These are phyloP conservation scores for Hystrix brachyura DNA, from an alignment of 2,113 vertebrate species.

Conservation along the genomic window DNA sequence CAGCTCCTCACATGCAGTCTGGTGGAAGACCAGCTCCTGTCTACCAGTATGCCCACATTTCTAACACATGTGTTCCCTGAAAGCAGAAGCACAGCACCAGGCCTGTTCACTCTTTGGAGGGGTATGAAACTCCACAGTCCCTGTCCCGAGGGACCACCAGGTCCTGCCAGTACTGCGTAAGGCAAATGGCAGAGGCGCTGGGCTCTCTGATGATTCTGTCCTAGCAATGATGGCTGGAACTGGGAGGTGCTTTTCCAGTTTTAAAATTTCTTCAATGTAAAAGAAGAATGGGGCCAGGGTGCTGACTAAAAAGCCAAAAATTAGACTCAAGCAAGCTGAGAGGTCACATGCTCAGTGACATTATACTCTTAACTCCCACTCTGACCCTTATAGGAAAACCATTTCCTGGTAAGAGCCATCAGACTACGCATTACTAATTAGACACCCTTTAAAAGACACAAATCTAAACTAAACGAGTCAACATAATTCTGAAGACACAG, in stretches of 20 bases:
- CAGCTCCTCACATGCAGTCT: neutral
- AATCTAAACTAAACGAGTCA: constrained; percentile 38
- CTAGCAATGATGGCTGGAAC: neutral
- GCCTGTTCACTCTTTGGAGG: neutral
- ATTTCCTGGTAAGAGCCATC: constrained; percentile 76
- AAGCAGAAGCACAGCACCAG: neutral
- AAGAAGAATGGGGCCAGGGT: neutral
- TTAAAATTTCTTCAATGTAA: neutral
- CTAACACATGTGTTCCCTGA: neutral
- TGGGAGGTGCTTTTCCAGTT: neutral
- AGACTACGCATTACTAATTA: constrained; percentile 63
- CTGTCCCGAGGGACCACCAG: neutral
- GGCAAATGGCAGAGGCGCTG: neutral
- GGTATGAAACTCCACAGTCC: neutral
- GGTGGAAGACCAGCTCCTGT: neutral
- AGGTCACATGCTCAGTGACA: neutral
- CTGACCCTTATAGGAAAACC: constrained; percentile 76
- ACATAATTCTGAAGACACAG: constrained; percentile 56
- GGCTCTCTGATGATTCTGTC: neutral
- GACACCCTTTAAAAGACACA: neutral
- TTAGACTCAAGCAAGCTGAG: neutral
- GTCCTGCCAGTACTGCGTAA: neutral
- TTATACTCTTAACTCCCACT: constrained; percentile 71
- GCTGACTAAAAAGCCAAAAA: constrained; percentile 63
- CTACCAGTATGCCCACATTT: no score